Evolutionary conservation across 2,113 vertebrate genomes (phyloP).

Genomic region (Rhipidura dahli): DNA sequence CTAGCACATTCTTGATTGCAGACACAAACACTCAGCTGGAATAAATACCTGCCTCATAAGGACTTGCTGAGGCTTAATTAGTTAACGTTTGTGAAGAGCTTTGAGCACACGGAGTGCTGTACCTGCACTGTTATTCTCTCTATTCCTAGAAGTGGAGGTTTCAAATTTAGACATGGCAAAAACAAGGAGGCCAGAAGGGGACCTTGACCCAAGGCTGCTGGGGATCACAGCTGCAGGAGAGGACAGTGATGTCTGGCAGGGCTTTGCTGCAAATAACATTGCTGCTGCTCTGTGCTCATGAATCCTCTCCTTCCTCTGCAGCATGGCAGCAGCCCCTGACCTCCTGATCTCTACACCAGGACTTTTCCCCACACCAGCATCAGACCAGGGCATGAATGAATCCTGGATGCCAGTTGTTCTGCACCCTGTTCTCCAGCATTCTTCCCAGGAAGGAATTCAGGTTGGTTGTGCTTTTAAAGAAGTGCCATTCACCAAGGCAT

Average conservation of each 20-base stretch:
- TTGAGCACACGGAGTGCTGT: background rate
- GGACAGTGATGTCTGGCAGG: background rate
- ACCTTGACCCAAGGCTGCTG: background rate
- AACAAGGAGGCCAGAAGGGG: background rate
- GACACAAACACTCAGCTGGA: conserved; percentile 32
- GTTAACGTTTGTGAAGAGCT: background rate
- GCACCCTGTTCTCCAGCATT: background rate
- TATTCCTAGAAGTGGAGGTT: rapidly evolving
- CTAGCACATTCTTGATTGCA: background rate
- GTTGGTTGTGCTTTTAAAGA: background rate
- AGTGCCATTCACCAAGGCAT: background rate
- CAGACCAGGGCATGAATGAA: background rate
- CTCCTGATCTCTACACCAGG: background rate
- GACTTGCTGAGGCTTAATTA: background rate
- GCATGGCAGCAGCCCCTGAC: background rate
- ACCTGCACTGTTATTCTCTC: background rate
- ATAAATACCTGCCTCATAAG: conserved; percentile 2
- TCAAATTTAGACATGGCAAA: background rate
- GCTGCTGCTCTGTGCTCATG: rapidly evolving
- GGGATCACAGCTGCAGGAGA: background rate
- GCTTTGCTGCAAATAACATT: background rate
- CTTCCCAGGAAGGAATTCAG: background rate
- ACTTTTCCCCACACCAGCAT: background rate
- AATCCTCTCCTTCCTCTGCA: background rate
- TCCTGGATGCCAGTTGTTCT: background rate